These are phyloP conservation scores for Phylloscopus trochiloides DNA, from an alignment of 2,113 vertebrate species.

Conservation along the genomic window DNA sequence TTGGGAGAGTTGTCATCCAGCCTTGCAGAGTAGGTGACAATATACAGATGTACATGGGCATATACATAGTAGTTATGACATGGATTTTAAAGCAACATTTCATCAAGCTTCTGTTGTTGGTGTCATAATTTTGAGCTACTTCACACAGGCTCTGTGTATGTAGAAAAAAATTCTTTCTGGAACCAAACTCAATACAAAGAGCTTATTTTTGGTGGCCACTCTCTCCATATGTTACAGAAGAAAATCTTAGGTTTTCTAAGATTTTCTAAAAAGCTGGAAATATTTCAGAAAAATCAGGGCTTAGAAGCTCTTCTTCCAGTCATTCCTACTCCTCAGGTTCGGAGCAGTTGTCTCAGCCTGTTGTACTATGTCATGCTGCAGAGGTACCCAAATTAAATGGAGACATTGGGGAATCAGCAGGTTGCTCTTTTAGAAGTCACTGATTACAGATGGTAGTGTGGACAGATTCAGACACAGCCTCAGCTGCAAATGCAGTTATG, in stretches of 20 bases:
- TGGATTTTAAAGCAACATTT: neutral
- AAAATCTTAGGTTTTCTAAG: neutral
- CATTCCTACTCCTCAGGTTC: neutral
- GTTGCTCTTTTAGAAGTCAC: rapidly evolving
- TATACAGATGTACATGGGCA: neutral
- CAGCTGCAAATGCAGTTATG: neutral
- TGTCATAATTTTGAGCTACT: neutral
- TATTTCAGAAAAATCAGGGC: neutral
- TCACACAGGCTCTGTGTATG: neutral
- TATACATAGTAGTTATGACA: neutral
- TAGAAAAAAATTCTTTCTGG: neutral
- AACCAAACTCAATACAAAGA: neutral
- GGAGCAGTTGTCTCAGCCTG: neutral
- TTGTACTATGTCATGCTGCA: neutral
- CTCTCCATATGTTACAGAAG: neutral
- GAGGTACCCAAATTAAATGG: neutral
- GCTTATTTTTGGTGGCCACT: neutral
- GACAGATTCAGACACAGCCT: neutral
- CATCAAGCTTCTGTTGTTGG: neutral
- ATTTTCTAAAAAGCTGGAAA: neutral
- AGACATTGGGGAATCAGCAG: neutral
- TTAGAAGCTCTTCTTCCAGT: neutral
- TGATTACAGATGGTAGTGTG: neutral
- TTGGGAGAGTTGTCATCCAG: neutral
- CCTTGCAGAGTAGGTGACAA: neutral